phyloP scores from a whole-genome alignment of 2,888 invertebrate species.

The Chaetoderma sp. region DNA sequence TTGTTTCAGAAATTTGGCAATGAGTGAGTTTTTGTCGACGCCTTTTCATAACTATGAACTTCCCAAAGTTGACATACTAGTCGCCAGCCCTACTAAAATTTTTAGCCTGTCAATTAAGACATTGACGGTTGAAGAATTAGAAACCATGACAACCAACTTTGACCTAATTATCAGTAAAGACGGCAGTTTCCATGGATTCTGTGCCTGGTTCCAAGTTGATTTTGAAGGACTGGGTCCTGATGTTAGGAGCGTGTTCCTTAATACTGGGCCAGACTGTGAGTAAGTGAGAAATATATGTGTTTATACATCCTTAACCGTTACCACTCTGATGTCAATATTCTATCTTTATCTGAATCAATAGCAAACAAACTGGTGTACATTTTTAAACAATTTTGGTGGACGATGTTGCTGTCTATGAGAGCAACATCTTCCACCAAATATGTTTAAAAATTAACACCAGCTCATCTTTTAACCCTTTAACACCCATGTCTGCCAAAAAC shows the following conservation, averaged over 20 bases:
- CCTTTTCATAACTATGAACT: conserved; percentile 43
- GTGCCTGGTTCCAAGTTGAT: conserved; percentile 47
- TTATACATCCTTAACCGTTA: neutral
- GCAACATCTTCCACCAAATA: no score
- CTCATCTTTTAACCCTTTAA: no score
- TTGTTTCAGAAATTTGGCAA: conserved; percentile 38
- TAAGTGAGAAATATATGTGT: conserved; percentile 27
- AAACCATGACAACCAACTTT: conserved; percentile 38
- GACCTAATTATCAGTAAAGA: conserved; percentile 35
- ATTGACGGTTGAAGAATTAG: conserved; percentile 38
- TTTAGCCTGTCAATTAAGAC: conserved; percentile 39
- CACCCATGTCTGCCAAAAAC: no score
- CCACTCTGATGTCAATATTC: no score
- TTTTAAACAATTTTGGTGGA: no score
- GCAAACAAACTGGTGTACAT: no score
- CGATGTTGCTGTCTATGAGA: no score
- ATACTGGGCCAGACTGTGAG: conserved; percentile 46
- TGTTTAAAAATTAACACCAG: no score
- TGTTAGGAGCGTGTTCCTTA: conserved; percentile 30
- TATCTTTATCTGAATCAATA: no score
- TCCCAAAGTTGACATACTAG: conserved; percentile 36
- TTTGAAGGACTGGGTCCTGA: conserved; percentile 36
- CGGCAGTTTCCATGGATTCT: conserved; percentile 45
- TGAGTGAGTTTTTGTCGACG: conserved; percentile 38
- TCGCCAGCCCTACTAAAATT: conserved; percentile 28